Evolutionary conservation across 1,140 invertebrate species (phyloP).

Genomic region (Popillia japonica): DNA sequence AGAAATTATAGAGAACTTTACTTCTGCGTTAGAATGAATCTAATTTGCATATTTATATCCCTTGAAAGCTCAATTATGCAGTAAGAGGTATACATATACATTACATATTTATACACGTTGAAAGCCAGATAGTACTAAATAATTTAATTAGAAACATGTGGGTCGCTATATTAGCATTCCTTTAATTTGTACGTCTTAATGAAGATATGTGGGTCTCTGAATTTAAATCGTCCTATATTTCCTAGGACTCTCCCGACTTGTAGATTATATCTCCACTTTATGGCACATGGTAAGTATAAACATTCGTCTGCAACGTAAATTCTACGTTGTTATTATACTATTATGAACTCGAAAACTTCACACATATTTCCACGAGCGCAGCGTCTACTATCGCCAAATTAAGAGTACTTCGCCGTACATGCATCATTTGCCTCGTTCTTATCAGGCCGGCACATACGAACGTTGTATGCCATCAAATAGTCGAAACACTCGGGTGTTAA

Average conservation of each 20-base stretch:
- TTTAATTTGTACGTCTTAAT: background rate
- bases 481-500: conserved; percentile 15
- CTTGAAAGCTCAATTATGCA: background rate
- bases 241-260: background rate
- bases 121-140: background rate
- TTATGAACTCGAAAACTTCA: conserved; percentile 17
- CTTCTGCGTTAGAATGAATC: too few relatives aligned
- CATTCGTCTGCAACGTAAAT: background rate
- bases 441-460: conserved; percentile 23
- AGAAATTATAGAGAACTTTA: too few relatives aligned
- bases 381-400: background rate
- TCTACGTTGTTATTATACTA: too few relatives aligned
- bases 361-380: conserved; percentile 12
- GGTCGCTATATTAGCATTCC: background rate
- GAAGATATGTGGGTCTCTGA: background rate
- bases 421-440: conserved; percentile 22
- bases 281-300: background rate
- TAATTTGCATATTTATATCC: too few relatives aligned
- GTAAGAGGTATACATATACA: background rate
- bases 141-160: background rate
- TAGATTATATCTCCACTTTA: background rate
- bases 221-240: background rate
- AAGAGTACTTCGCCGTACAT: conserved; percentile 47
- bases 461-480: background rate
- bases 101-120: background rate